Conservation (phyloP, 2,797 vertebrate species). For the Xerus rutilus region DNA sequence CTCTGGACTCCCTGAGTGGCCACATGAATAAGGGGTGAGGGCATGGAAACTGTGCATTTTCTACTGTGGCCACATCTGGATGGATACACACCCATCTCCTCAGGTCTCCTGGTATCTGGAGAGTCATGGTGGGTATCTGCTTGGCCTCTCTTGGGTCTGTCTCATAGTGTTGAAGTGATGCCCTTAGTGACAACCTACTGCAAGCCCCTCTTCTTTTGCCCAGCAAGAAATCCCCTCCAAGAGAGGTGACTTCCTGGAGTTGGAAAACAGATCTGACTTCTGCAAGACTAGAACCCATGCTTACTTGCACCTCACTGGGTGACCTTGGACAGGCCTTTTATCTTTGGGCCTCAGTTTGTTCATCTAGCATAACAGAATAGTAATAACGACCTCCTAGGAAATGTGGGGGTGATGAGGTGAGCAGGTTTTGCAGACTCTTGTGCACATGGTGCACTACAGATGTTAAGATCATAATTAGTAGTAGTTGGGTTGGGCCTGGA, state of each 20-base stretch:
- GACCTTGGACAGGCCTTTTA: background rate
- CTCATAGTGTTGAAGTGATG: background rate
- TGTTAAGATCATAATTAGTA: background rate
- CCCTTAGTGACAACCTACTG: background rate
- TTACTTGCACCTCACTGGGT: background rate
- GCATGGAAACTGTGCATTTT: rapidly evolving
- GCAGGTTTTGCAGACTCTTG: background rate
- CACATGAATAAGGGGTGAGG: background rate
- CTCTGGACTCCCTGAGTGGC: background rate
- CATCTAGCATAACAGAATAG: background rate
- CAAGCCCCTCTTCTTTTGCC: background rate
- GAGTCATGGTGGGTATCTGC: rapidly evolving
- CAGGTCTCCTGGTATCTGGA: background rate
- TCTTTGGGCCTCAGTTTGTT: background rate
- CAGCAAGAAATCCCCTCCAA: background rate
- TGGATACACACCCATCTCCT: rapidly evolving
- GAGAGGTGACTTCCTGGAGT: background rate
- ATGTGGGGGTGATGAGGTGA: background rate
- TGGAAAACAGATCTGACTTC: background rate
- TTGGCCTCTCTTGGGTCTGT: background rate
- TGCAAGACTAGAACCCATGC: background rate
- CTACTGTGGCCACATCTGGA: rapidly evolving
- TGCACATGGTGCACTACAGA: background rate
- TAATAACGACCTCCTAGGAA: background rate
- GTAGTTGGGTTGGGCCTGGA: background rate